These are phyloP conservation scores for Drosophila ficusphila DNA, from an alignment of 1,140 invertebrate species.

Conservation along the genomic window DNA sequence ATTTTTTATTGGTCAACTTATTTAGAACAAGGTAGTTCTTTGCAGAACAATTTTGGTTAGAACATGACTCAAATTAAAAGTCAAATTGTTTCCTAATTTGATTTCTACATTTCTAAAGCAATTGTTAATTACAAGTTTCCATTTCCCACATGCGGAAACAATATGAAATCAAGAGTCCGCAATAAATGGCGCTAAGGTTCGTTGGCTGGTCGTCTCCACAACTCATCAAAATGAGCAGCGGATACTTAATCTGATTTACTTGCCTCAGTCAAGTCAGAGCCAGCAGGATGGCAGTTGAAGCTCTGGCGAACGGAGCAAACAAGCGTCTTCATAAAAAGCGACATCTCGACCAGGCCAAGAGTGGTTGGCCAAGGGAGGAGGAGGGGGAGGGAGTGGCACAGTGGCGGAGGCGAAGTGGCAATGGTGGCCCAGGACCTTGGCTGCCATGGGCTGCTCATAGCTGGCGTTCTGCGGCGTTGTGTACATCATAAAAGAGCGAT, in stretches of 20 bases:
- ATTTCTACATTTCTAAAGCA: neutral
- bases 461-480: constrained; percentile 62
- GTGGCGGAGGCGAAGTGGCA: neutral
- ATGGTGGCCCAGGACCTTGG: constrained; percentile 7
- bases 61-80: no score
- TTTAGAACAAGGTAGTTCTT: no score
- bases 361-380: neutral
- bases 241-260: constrained; percentile 83
- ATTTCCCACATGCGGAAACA: constrained; percentile 41
- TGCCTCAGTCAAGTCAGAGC: constrained; percentile 52
- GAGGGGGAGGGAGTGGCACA: neutral
- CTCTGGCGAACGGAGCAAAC: constrained; percentile 68
- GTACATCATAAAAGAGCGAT: constrained; percentile 81
- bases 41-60: no score
- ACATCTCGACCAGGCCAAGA: constrained; percentile 47
- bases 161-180: constrained; percentile 69
- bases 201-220: constrained; percentile 46
- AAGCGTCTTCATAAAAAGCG: constrained; percentile 81
- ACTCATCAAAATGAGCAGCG: constrained; percentile 81
- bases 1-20: no score
- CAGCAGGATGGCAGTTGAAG: constrained; percentile 16
- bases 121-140: constrained; percentile 48
- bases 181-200: constrained; percentile 26
- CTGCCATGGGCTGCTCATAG: constrained; percentile 56
- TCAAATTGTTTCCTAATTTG: neutral